Evolutionary conservation across 2,797 vertebrate genomes (phyloP).

Genomic region (Adrianichthys oophorus): DNA sequence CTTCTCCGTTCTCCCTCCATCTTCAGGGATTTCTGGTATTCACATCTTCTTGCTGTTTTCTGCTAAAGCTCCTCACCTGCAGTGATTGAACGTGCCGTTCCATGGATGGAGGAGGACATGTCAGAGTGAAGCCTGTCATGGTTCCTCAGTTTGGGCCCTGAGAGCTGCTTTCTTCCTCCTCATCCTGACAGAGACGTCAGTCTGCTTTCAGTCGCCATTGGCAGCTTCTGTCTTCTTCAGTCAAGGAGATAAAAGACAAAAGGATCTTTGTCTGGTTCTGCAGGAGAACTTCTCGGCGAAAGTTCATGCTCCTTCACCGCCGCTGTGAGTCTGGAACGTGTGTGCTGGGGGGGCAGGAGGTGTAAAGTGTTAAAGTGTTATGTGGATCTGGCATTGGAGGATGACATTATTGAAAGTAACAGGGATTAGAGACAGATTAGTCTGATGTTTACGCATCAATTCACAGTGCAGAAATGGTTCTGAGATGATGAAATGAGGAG

Average conservation of each 20-base stretch:
- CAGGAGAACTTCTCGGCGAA: conserved; percentile 14
- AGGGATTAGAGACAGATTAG: background rate
- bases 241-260: conserved; percentile 24
- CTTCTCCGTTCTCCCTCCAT: too few relatives aligned
- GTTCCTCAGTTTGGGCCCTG: background rate
- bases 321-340: background rate
- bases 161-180: conserved; percentile 18
- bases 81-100: too few relatives aligned
- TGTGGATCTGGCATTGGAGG: background rate
- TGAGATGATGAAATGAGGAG: too few relatives aligned
- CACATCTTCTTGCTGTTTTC: too few relatives aligned
- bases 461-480: too few relatives aligned
- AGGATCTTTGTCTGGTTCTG: conserved; percentile 17
- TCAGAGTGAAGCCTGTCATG: too few relatives aligned
- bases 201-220: conserved; percentile 25
- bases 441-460: too few relatives aligned
- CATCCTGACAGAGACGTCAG: background rate
- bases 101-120: too few relatives aligned
- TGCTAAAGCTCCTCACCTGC: too few relatives aligned
- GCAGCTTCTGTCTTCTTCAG: conserved; percentile 27
- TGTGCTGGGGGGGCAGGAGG: background rate
- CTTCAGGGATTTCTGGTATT: too few relatives aligned
- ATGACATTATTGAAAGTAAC: background rate
- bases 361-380: background rate
- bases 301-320: background rate